Base-by-base conservation (phyloP, 2,113 vertebrate species). In the Otolemur garnettii region DNA sequence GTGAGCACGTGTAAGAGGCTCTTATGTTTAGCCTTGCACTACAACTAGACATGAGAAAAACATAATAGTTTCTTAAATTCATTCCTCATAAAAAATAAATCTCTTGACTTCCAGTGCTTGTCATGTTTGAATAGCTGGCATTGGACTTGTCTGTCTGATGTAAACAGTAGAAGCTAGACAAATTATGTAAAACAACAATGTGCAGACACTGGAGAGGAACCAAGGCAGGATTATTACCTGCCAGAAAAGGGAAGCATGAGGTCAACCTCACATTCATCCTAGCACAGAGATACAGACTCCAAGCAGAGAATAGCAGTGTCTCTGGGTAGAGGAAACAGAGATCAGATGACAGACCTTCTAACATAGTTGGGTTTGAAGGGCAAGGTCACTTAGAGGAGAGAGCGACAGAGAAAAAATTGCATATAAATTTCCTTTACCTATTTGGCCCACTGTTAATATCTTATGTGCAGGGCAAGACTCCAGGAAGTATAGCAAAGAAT, bases 41-140 rank as follows among this genome's bases (percentile, higher is more conserved):
- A 21, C 15, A 68, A 28, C 42, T 96, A 81, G 68, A 96, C 62
- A 94, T 86, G 79, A 86, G 53, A 66, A 93, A 95, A 94, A 91
- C 42, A 87, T 62, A 66, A 77, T 57, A 19, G 71, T 90, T 93
- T 64, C 55, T 94, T 74, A 91, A 87, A 90, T 89, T 87, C 72
- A 83, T 85, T 72, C 26, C 45, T 83, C 79, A 91, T 57, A 94
- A 93, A 59, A 91, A 81, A 87, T 75, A 64, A 96, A 80, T 55
- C 74, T 72, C 57, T 42, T 81, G 62, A 86, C 62, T 91, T 82
- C 62, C 71, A 88, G 77, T 50, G 84, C 7, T 80, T 55, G 38
- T 53, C 60, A 45, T 53, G 33, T 85, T 18, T 81, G 82, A 60
- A 22, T 64, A 42, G 8, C 45, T 82, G 33, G 55, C 22, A 89